Percentiles rank a stretch among this genome's conserved stretches.
Conservation (phyloP, 2,888 invertebrate species). For the Trilocha varians region DNA sequence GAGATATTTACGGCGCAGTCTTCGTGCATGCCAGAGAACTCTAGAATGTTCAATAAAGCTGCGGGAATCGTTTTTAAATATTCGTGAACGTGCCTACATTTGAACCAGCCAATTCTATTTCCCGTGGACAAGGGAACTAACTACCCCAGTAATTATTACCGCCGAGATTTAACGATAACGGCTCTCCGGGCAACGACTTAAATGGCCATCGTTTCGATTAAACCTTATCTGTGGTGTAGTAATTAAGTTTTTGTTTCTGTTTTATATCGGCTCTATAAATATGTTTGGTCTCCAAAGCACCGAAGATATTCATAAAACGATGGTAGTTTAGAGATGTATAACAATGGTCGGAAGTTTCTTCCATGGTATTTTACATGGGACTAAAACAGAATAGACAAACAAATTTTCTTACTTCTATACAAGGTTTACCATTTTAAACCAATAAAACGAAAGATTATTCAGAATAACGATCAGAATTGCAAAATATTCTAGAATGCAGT, state of each 20-base stretch:
- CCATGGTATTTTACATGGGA: too few species aligned
- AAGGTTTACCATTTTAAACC: too few species aligned
- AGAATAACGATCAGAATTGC: conserved; percentile 1
- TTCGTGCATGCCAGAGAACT: neutral
- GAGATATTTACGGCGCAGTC: neutral
- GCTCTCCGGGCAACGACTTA: conserved; percentile 11
- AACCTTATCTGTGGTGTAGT: conserved; percentile 11
- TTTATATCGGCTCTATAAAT: neutral
- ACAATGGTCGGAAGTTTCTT: too few species aligned
- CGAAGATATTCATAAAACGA: neutral
- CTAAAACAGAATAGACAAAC: too few species aligned
- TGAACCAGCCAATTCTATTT: neutral
- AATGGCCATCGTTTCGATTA: conserved; percentile 16
- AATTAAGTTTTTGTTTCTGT: neutral
- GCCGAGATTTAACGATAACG: conserved; percentile 16
- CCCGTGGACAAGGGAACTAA: neutral
- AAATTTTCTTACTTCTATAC: neutral
- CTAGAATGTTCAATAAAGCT: neutral
- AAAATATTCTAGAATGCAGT: conserved; percentile 12
- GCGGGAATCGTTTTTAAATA: too few species aligned
- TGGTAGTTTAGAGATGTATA: too few species aligned
- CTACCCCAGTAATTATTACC: conserved; percentile 11
- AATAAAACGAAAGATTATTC: neutral
- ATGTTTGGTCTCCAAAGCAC: too few species aligned
- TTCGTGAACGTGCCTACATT: too few species aligned